Conservation (phyloP, 53 echinoderm and acorn worm genomes). For the Crossaster papposus region DNA sequence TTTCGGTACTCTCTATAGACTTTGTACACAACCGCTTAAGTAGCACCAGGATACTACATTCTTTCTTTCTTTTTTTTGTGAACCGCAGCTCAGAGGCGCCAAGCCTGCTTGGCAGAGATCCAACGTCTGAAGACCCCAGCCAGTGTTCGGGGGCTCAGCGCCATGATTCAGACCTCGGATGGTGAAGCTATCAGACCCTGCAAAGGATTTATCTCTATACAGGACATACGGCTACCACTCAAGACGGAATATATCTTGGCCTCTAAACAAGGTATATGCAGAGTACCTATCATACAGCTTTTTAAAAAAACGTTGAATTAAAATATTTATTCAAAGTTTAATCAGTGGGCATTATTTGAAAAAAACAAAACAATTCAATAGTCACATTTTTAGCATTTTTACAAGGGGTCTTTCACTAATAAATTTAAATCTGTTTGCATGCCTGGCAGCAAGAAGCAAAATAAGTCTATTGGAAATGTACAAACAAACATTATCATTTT, state of each 20-base stretch:
- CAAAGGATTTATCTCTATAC: slow-evolving; percentile 81
- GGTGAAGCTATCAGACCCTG: slow-evolving; percentile 81
- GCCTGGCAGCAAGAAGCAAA: too few species aligned
- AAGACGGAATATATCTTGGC: slow-evolving; percentile 93
- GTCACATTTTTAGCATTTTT: too few species aligned
- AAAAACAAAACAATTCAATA: too few species aligned
- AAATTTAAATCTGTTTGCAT: too few species aligned
- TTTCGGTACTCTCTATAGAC: too few species aligned
- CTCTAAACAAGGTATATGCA: slow-evolving; percentile 36
- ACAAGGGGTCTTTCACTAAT: too few species aligned
- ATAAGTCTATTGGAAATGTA: too few species aligned
- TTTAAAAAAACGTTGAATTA: not conserved
- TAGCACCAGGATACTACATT: not conserved
- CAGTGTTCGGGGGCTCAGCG: slow-evolving; percentile 11
- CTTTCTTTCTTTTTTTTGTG: not conserved
- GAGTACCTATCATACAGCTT: not conserved
- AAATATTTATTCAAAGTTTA: too few species aligned
- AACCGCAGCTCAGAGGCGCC: slow-evolving; percentile 84
- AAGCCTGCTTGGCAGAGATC: slow-evolving; percentile 93
- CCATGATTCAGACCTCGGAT: slow-evolving; percentile 64
- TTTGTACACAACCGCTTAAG: too few species aligned
- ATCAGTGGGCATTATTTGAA: too few species aligned
- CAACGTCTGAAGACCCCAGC: slow-evolving; percentile 87
- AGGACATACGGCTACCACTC: slow-evolving; percentile 85
- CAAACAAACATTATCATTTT: too few species aligned